phyloP scores from a whole-genome alignment of 2,113 vertebrate genomes.

The Pipa parva region DNA sequence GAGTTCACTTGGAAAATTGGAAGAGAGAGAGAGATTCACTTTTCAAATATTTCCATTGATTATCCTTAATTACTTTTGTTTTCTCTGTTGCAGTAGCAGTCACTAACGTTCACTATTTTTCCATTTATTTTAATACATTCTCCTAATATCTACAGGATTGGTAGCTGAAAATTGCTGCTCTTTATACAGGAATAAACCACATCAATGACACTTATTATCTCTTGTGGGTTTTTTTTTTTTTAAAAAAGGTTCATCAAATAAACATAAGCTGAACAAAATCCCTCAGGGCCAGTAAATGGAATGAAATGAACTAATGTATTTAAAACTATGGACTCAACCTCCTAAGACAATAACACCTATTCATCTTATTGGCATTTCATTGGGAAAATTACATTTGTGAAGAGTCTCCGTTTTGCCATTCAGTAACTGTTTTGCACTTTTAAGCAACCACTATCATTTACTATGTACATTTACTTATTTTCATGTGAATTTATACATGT shows the following conservation, averaged over 20 bases:
- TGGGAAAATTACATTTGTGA: conserved; percentile 1
- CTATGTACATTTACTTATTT: background rate
- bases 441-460: background rate
- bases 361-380: conserved; percentile 9
- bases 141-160: background rate
- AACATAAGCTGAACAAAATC: conserved; percentile 5
- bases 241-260: conserved; percentile 18
- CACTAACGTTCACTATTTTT: no score
- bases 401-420: background rate
- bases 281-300: background rate
- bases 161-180: background rate
- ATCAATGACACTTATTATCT: background rate
- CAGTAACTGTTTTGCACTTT: conserved; percentile 5
- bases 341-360: background rate
- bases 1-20: no score
- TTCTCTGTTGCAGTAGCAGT: no score
- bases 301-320: conserved; percentile 7
- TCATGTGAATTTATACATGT: background rate
- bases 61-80: no score
- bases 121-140: background rate
- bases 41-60: no score
- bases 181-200: background rate
- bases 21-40: no score
- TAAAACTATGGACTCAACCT: background rate
- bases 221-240: background rate